Conservation (phyloP, 2,113 vertebrate genomes). For the Ailuropoda melanoleuca region DNA sequence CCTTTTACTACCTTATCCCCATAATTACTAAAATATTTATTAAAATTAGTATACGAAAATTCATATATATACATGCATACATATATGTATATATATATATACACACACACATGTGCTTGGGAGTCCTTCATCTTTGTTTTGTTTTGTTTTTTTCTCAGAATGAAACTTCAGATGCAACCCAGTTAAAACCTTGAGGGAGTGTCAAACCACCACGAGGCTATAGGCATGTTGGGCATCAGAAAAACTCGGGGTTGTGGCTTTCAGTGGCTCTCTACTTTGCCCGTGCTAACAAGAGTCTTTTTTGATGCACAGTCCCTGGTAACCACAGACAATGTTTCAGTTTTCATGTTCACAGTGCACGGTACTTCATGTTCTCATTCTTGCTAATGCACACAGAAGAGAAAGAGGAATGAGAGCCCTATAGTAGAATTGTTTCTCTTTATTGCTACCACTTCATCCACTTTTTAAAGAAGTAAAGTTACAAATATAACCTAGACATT, state of each 20-base stretch:
- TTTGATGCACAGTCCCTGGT: not conserved
- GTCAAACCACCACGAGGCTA: not conserved
- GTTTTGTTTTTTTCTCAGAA: not conserved
- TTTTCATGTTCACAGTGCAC: fast-evolving
- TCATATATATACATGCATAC: too few species aligned
- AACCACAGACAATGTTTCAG: not conserved
- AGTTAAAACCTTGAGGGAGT: not conserved
- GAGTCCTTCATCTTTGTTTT: not conserved
- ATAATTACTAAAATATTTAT: not conserved
- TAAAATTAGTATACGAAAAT: not conserved
- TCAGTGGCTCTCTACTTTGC: not conserved
- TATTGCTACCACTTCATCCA: not conserved
- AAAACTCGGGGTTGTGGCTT: not conserved
- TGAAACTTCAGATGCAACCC: not conserved
- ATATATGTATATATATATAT: too few species aligned
- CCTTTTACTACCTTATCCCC: not conserved
- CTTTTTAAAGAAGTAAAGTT: not conserved
- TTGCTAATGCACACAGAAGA: not conserved
- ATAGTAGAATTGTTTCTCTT: not conserved
- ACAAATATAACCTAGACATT: not conserved
- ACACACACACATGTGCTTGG: not conserved
- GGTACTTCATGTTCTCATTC: not conserved
- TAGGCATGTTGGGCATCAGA: not conserved
- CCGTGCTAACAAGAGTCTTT: not conserved
- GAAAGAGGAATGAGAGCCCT: not conserved